Evolutionary conservation across 2,797 vertebrate genomes (phyloP), one percentile per base, ranked within the genome.

Genomic region (Luscinia luscinia): DNA sequence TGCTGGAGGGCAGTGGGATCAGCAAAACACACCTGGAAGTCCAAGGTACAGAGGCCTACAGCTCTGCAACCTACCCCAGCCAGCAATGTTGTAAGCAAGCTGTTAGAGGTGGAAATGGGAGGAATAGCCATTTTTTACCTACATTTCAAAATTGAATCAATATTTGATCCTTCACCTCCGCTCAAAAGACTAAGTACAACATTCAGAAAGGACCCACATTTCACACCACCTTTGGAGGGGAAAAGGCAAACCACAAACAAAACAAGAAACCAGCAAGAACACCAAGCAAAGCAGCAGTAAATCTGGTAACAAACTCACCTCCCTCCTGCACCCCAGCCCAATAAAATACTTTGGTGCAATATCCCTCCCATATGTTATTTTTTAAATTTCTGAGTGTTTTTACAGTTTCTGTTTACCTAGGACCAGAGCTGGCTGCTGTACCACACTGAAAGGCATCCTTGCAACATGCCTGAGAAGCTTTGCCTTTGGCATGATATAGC

Each of bases 211-310:
- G 36, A 27, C 2, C 28, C 6, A 40, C 7, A 18, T 36, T 36
- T n/a, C n/a, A 36, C 22, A 67, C 49, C 16, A 27, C 3, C 0
- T 20, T 5, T 10, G 2, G 15, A 19, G 16, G 6, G 6, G 11
- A 38, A 38, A n/a, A 74, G 51, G 7, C 4, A 62, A 48, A 23
- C 32, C 22, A 64, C 64, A 52, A 59, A 54, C 34, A 59, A 84
- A 84, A 52, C 6, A 45, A 73, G 22, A 43, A 64, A 23, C 2
- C 6, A 55, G 28, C 24, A 68, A 32, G 24, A 91, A 5, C 43
- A 76, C 26, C 1, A 5, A 84, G 51, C 6, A 91, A 84, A 72
- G 22, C 40, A 82, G 40, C 17, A 61, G 9, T 20, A 55, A 64
- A 51, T 14, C 15, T 59, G 14, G 38, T 64, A 62, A 51, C 16